phyloP scores from a whole-genome alignment of 2,888 invertebrate species.

The Lithophane ornitopus region DNA sequence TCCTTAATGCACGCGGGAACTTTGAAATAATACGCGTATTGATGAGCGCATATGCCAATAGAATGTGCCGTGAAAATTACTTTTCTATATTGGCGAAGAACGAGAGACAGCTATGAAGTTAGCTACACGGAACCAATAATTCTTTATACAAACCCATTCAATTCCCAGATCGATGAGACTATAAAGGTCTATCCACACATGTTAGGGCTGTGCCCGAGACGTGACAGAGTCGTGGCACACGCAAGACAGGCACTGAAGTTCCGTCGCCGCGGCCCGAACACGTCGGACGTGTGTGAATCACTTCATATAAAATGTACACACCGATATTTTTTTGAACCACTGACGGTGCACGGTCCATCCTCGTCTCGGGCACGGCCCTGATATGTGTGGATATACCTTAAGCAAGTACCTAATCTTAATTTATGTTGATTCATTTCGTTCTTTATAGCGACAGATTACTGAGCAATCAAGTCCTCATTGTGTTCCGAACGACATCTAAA shows the following conservation, averaged over 20 bases:
- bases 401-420: slow-evolving; percentile 62
- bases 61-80: too few species aligned
- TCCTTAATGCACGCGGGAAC: too few species aligned
- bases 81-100: neutral
- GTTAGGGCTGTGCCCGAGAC: neutral
- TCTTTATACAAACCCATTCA: slow-evolving; percentile 16
- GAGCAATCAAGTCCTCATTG: slow-evolving; percentile 65
- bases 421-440: slow-evolving; percentile 61
- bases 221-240: neutral
- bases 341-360: neutral
- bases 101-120: neutral
- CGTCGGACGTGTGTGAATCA: neutral
- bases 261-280: neutral
- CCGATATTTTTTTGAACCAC: neutral
- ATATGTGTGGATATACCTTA: slow-evolving; percentile 1
- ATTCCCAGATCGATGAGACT: slow-evolving; percentile 42
- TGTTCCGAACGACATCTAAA: slow-evolving; percentile 55
- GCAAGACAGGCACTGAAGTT: neutral
- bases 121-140: slow-evolving; percentile 14
- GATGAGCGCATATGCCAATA: too few species aligned
- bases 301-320: neutral
- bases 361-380: neutral
- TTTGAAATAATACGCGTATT: too few species aligned
- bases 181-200: slow-evolving; percentile 19
- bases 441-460: slow-evolving; percentile 61